Percentiles rank a stretch among this genome's conserved stretches.
These are phyloP conservation scores for Sceloporus undulatus DNA, from an alignment of 2,113 vertebrate species.

Conservation along the genomic window DNA sequence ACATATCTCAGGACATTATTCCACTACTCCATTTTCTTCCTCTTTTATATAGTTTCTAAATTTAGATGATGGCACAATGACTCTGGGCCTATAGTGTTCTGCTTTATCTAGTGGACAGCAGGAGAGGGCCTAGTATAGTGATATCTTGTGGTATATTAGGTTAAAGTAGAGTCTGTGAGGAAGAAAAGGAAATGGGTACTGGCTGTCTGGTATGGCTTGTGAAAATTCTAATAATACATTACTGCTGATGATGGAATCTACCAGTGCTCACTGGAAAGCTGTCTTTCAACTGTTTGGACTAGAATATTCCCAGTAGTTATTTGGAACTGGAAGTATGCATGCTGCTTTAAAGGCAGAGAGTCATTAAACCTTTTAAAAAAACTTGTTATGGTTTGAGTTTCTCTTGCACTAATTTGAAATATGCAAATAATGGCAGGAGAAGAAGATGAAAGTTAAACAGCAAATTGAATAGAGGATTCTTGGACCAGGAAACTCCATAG, in stretches of 20 bases:
- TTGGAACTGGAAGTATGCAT: background rate
- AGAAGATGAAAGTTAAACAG: background rate
- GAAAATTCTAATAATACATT: too few relatives aligned
- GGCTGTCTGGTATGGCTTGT: too few relatives aligned
- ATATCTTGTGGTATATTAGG: background rate
- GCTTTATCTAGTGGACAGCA: too few relatives aligned
- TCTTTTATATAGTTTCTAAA: background rate
- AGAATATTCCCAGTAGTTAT: background rate
- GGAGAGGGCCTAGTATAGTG: background rate
- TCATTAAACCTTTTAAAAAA: background rate
- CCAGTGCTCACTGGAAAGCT: too few relatives aligned
- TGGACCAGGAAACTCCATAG: background rate
- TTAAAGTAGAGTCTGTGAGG: background rate
- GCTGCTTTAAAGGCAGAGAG: background rate
- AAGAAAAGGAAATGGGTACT: too few relatives aligned
- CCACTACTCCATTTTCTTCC: background rate
- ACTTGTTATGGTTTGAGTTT: background rate
- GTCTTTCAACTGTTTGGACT: too few relatives aligned
- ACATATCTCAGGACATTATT: background rate
- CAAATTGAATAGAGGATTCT: background rate
- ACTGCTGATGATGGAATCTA: too few relatives aligned
- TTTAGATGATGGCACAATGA: background rate
- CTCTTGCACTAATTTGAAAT: background rate
- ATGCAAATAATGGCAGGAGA: background rate
- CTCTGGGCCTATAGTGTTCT: background rate